Conservation (phyloP, 2,888 invertebrate species). For the Lochmaea capreae region DNA sequence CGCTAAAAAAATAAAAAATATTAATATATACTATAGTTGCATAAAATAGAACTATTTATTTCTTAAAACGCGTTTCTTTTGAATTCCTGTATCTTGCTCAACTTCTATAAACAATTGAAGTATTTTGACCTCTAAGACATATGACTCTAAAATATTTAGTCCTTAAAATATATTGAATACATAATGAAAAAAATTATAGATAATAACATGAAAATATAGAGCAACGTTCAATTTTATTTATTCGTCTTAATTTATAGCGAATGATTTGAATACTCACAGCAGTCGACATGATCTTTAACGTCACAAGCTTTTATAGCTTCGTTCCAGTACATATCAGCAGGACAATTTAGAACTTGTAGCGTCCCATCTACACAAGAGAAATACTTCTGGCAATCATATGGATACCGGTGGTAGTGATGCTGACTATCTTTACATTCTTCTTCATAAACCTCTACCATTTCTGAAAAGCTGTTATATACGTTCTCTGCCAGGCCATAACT, state of each 20-base stretch:
- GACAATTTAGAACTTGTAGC: background rate
- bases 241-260: background rate
- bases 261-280: slow-evolving; percentile 15
- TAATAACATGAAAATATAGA: too few relatives aligned
- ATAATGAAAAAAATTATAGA: too few relatives aligned
- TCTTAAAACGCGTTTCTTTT: too few relatives aligned
- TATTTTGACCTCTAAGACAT: too few relatives aligned
- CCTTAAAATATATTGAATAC: too few relatives aligned
- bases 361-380: slow-evolving; percentile 11
- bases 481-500: background rate
- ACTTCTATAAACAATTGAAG: too few relatives aligned
- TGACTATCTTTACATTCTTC: slow-evolving; percentile 6
- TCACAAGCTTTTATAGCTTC: slow-evolving; percentile 9
- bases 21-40: background rate
- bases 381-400: slow-evolving; percentile 23
- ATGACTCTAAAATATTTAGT: too few relatives aligned
- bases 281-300: background rate
- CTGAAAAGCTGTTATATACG: background rate
- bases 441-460: background rate
- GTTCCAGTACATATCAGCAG: slow-evolving; percentile 14
- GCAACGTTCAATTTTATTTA: too few relatives aligned
- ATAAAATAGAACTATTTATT: background rate
- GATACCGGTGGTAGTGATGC: slow-evolving; percentile 8
- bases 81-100: too few relatives aligned
- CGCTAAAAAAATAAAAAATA: background rate